Evolutionary conservation across 1,140 invertebrate species (phyloP).

Genomic region (Drosophila quadrilineata): DNA sequence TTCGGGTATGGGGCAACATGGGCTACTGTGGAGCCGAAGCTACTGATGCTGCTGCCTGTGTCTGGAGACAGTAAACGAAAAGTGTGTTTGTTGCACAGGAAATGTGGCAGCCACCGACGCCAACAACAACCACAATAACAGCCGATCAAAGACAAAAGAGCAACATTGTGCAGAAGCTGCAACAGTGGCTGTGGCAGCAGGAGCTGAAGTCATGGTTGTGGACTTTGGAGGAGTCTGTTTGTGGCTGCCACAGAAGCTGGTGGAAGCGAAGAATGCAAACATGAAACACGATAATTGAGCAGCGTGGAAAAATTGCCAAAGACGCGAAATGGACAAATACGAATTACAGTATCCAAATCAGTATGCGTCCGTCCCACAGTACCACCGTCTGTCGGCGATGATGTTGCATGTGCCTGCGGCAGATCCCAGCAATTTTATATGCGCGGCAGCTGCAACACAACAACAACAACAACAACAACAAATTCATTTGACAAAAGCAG

Average conservation of each 20-base stretch:
- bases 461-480: too few species aligned
- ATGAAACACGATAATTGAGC: conserved; percentile 79
- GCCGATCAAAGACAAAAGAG: not conserved
- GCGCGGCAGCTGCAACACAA: conserved; percentile 71
- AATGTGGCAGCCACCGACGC: conserved; percentile 39
- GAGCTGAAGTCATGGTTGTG: conserved; percentile 27
- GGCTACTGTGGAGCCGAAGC: conserved; percentile 49
- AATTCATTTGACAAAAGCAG: conserved; percentile 75
- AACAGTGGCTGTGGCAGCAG: conserved; percentile 1
- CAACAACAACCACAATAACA: conserved; percentile 5
- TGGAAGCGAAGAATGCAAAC: conserved; percentile 63
- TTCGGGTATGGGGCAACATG: not conserved
- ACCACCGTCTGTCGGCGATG: not conserved
- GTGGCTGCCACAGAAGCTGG: conserved; percentile 60
- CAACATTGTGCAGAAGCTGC: not conserved
- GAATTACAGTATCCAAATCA: conserved; percentile 79
- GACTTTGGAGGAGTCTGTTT: too few species aligned
- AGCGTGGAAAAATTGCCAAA: conserved; percentile 79
- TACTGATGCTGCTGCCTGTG: conserved; percentile 15
- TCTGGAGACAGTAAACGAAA: conserved; percentile 57
- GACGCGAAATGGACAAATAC: conserved; percentile 79
- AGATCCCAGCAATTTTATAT: conserved; percentile 51
- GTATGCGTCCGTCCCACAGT: conserved; percentile 46
- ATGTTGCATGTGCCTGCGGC: conserved; percentile 21
- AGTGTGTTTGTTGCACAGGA: conserved; percentile 74